Evolutionary conservation across 2,888 invertebrate genomes (phyloP), one percentile per base, ranked within the genome.

Genomic region (Ectemnius cavifrons): DNA sequence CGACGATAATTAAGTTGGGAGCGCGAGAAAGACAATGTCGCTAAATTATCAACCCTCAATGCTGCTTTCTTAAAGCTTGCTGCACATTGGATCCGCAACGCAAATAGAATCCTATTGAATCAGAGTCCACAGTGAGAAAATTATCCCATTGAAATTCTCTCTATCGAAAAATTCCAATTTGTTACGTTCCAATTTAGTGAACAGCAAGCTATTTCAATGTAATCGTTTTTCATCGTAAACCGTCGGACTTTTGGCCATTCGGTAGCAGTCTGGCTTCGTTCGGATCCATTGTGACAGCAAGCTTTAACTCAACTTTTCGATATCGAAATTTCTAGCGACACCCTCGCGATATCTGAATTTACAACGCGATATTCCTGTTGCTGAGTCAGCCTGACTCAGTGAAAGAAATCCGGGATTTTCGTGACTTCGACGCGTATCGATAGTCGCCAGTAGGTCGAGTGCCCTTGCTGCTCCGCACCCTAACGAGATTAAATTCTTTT

Each of bases 1-100:
- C 68, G 72, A 58, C 70, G 67, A 65, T 80, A 79, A 78, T 82
- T 78, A 74, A 79, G 74, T 60, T 57, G 71, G 61, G 37, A 6
- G 37, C 37, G 37, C 37, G 37, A 37, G 37, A 37, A 11, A 37
- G 37, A 37, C 37, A 37, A 11, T 37, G 8, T 0, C 11, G 8
- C 37, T 4, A 23, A 23, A 37, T 37, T 37, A 37, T 37, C 37
- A 37, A 37, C 37, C 37, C 8, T 37, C 23, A 3, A 23, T 23
- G 3, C 23, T 23, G 3, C 23, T 23, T 23, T 23, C 23, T 23
- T 23, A 23, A 23, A 23, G 2, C 23, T 23, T 3, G 23, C 23
- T 2, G 3, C 23, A 23, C 23, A 23, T 3, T 23, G 3, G 3
- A 67, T 62, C 46, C 58, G 59, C 45, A 20, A 52, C 28, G n/a